Base-by-base conservation (phyloP, 53 echinoderm and acorn worm genomes). In the Henricia sp. region DNA sequence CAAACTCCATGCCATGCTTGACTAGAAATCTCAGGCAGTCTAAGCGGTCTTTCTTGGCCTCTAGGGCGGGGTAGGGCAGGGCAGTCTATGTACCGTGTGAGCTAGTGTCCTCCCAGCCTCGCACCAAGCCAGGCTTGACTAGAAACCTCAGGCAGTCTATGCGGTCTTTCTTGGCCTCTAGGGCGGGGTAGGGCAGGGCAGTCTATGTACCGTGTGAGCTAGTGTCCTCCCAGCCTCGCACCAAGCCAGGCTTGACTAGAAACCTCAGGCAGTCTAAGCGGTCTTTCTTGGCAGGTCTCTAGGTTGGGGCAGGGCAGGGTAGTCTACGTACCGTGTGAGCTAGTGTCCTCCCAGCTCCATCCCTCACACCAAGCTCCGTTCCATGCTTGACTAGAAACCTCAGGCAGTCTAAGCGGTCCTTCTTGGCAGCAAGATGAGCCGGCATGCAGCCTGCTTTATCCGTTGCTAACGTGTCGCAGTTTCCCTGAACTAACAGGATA, bases 311-410 rank as follows among this genome's bases (percentile, higher is more conserved):
- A 4, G 23, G 56, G 2, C 27, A 56, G 27, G 2, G 23, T n/a
- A 56, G 24, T 56, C 9, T 27, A 50, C 70, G 68, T 88, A 95
- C 95, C 84, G 83, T 60, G 68, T 94, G 97, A 56, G 97, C 91
- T 32, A 90, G 74, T 4, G 92, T 92, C 39, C 77, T 85, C 26
- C 90, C 92, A 11, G 83, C 52, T 12, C 89, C 89, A 50, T 97
- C 97, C 76, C 39, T 72, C 21, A 53, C 86, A 8, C 71, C 88
- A 40, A 70, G 77, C 50, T 92, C 74, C 20, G 90, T 88, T 38
- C 97, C 97, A 42, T 92, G 90, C 62, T 92, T 94, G 51, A 97
- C 87, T 10, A 97, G 83, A 52, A 94, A 97, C 46, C 97, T 60
- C 48, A 97, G 82, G 78, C 97, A 94, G 40, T 92, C 92, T 33